These are phyloP conservation scores for Anguilla japonica DNA, from an alignment of 2,113 vertebrate species.

Conservation along the genomic window DNA sequence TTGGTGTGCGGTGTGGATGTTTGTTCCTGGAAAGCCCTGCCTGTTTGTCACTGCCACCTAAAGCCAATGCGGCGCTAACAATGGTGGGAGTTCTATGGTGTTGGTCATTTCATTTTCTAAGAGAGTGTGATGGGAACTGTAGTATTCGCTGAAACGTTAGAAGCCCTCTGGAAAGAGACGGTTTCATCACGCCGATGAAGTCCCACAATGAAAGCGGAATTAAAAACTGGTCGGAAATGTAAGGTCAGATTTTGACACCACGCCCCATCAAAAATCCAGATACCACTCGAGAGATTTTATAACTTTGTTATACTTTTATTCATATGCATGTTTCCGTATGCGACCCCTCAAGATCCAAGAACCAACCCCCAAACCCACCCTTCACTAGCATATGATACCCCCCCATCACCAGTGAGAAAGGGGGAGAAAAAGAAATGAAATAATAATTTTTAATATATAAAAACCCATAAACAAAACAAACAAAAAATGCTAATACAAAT, in stretches of 20 bases:
- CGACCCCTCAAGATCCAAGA: too few species aligned
- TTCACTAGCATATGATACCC: not conserved
- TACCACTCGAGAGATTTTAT: too few species aligned
- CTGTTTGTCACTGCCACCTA: not conserved
- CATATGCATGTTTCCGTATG: too few species aligned
- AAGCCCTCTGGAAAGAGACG: not conserved
- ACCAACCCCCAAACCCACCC: too few species aligned
- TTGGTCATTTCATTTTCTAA: not conserved
- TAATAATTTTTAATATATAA: too few species aligned
- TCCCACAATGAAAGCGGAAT: not conserved
- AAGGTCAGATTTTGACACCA: not conserved
- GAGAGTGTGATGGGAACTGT: not conserved
- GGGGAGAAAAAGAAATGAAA: too few species aligned
- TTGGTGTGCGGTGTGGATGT: not conserved
- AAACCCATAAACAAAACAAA: too few species aligned
- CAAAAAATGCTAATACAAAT: too few species aligned
- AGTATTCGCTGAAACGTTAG: not conserved
- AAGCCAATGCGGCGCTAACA: not conserved
- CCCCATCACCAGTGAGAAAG: not conserved
- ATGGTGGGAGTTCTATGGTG: not conserved
- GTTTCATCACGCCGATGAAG: not conserved
- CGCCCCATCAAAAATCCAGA: not conserved
- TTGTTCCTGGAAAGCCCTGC: not conserved
- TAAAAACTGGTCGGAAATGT: not conserved
- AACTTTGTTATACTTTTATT: too few species aligned